Evolutionary conservation across 1,140 invertebrate species (phyloP).

Genomic region (roundworm (Caenorhabditis elegans)): DNA sequence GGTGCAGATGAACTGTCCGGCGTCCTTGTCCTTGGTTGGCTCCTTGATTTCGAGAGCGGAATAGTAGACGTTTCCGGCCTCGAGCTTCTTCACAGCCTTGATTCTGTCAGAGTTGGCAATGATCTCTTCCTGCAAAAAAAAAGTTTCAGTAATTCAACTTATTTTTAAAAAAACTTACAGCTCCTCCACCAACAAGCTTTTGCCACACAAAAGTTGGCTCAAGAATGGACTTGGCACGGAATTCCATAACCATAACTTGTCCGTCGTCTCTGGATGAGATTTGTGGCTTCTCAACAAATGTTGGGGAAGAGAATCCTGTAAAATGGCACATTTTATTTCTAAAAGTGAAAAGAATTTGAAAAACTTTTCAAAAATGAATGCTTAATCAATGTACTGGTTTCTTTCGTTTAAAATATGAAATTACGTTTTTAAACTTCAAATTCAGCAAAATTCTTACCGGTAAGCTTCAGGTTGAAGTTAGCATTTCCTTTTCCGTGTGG

Average conservation of each 20-base stretch:
- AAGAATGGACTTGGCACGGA: slow-evolving; percentile 87
- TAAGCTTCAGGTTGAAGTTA: slow-evolving; percentile 68
- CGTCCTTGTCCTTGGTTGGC: slow-evolving; percentile 66
- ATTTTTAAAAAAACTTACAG: background rate
- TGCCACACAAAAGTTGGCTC: slow-evolving; percentile 89
- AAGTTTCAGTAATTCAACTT: background rate
- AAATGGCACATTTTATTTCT: background rate
- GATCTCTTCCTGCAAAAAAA: slow-evolving; percentile 74
- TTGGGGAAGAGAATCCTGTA: slow-evolving; percentile 77
- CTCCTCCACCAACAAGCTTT: slow-evolving; percentile 67
- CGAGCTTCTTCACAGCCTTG: slow-evolving; percentile 65
- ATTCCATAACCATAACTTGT: slow-evolving; percentile 95
- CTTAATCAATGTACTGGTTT: too few relatives aligned
- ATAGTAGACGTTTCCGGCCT: slow-evolving; percentile 63
- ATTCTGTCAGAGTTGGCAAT: slow-evolving; percentile 82
- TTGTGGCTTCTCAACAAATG: slow-evolving; percentile 94
- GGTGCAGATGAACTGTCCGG: slow-evolving; percentile 66
- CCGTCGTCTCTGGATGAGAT: slow-evolving; percentile 91
- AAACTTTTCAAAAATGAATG: too few relatives aligned
- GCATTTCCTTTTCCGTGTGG: slow-evolving; percentile 67
- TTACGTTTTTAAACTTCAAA: background rate
- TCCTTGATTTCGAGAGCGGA: slow-evolving; percentile 65
- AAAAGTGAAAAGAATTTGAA: too few relatives aligned
- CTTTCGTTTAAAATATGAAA: too few relatives aligned
- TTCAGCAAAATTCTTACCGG: slow-evolving; percentile 55